Base-by-base conservation (phyloP, 2,113 vertebrate genomes). In the Suricata suricatta region DNA sequence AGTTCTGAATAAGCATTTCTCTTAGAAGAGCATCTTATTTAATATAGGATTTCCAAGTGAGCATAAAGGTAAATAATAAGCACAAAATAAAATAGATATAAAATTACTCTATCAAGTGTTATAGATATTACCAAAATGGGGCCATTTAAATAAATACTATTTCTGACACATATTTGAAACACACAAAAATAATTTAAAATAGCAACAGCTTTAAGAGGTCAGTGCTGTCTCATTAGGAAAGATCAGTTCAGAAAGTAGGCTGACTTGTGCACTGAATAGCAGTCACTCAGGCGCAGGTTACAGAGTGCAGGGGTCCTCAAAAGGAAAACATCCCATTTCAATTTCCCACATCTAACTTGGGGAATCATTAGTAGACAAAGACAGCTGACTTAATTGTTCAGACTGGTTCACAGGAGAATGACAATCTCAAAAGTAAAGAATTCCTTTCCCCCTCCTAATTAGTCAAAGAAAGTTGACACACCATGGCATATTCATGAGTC, bases 401-500 rank as follows among this genome's bases (percentile, higher is more conserved):
- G 86, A 87, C 88, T 85, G 57, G 80, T 84, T 93, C 80, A 81
- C 41, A 95, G 60, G 66, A 97, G 92, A 95, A 95, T 90, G 97
- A 90, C 92, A 79, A 96, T 95, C 93, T 95, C 80, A 85, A 77
- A 97, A 96, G 93, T 27, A 52, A 81, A 97, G 76, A 69, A 92
- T 90, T 92, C 29, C 88, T 71, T 97, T 44, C 82, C 31, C 63
- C n/a, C 7, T 97, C 84, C 76, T 95, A 95, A 97, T 96, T 97
- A 98, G 95, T 97, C 92, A 93, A 93, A 95, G 88, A 84, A 95
- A 97, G 90, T 88, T 98, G 96, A 93, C 79, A 96, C 64, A 90
- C 60, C 87, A 96, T 90, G 92, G 95, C 97, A 97, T 93, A 98
- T 97, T 96, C 96, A 95, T 96, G 90, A 96, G 84, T 63, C 90